Percentiles rank a stretch among this genome's conserved stretches.
Evolutionary conservation across 37 sponge, comb jelly and placozoan species (phyloP).

Genomic region (Crambe crambe): DNA sequence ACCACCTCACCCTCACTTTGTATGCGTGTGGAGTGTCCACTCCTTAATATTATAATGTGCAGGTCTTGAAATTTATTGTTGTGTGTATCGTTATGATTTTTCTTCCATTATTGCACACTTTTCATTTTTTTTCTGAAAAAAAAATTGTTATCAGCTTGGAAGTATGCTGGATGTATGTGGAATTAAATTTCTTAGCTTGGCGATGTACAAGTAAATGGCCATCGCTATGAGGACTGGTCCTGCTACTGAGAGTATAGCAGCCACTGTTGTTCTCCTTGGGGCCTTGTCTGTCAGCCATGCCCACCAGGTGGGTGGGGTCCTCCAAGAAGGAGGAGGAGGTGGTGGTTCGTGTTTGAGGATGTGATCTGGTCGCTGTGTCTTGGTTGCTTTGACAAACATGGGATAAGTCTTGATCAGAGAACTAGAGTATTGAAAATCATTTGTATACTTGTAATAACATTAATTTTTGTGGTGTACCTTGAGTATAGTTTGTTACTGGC

Average conservation of each 20-base stretch:
- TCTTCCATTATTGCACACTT: too few species aligned
- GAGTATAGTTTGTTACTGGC: slow-evolving; percentile 4
- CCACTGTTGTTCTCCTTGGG: not conserved
- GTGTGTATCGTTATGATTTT: not conserved
- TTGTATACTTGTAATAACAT: too few species aligned
- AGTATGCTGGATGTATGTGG: too few species aligned
- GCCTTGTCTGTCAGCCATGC: not conserved
- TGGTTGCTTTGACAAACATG: slow-evolving; percentile 32
- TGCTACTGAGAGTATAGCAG: not conserved
- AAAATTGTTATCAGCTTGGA: too few species aligned
- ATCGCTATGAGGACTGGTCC: slow-evolving; percentile 44
- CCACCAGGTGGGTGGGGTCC: not conserved
- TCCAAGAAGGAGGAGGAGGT: not conserved
- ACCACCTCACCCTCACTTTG: not conserved
- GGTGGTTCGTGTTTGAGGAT: slow-evolving; percentile 29
- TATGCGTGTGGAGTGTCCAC: not conserved
- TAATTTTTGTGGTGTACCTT: too few species aligned
- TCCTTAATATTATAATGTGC: not conserved
- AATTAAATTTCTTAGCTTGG: too few species aligned
- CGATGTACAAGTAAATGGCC: not conserved
- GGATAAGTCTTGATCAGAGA: slow-evolving; percentile 30
- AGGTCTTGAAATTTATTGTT: not conserved
- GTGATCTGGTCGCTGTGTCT: slow-evolving; percentile 40
- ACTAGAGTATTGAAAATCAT: slow-evolving; percentile 13
- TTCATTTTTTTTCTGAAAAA: too few species aligned